A percentile compares a stretch with the other conserved stretches of the same genome.
Conservation (phyloP, 2,113 vertebrate genomes). For the Cynopterus brachyotis region DNA sequence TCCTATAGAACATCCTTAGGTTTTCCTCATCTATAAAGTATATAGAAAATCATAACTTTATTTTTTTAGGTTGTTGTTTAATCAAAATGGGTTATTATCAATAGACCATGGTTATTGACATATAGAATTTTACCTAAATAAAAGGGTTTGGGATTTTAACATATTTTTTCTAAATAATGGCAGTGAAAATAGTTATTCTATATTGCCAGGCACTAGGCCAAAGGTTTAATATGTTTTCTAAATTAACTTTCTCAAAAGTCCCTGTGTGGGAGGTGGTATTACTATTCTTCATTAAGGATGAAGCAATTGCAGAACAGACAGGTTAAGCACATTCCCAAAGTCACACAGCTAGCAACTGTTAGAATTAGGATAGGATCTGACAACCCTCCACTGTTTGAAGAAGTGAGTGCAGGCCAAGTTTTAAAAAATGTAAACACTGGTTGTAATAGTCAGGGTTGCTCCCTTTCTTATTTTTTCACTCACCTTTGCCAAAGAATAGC, state of each 20-base stretch:
- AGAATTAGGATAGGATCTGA: neutral
- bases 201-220: neutral
- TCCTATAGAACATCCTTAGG: neutral
- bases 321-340: neutral
- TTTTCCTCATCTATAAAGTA: neutral
- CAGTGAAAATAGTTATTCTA: neutral
- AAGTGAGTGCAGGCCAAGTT: neutral
- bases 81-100: neutral
- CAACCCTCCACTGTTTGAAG: neutral
- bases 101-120: neutral
- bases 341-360: neutral
- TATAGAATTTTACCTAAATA: neutral
- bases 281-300: neutral
- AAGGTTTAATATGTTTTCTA: neutral
- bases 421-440: neutral
- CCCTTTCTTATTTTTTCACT: neutral
- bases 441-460: neutral
- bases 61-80: neutral
- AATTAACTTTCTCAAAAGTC: neutral
- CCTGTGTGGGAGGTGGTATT: neutral
- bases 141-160: neutral
- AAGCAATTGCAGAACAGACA: neutral
- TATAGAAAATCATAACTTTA: neutral
- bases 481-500: neutral
- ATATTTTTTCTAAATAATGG: neutral